Conservation (phyloP, 2,888 invertebrate genomes). For the Eristalis tenax region DNA sequence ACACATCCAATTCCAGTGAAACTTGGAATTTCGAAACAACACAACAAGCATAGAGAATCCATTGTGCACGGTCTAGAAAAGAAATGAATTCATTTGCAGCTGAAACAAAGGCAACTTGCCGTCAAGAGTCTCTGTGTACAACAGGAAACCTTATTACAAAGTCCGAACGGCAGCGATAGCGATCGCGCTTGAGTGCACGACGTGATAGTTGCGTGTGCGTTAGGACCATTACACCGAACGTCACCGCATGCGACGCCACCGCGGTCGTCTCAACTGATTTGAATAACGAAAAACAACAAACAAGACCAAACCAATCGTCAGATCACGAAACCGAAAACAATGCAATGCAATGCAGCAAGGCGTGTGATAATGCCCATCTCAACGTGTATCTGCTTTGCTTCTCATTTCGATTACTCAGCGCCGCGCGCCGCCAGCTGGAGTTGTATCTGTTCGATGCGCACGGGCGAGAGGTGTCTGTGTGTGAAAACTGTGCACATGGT, state of each 20-base stretch:
- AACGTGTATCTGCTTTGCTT: conserved; percentile 15
- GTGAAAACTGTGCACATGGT: conserved; percentile 37
- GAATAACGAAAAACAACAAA: conserved; percentile 25
- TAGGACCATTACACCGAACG: conserved; percentile 42
- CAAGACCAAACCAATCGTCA: background rate
- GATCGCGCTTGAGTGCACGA: conserved; percentile 60
- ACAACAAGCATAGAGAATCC: background rate
- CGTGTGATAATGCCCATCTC: conserved; percentile 42
- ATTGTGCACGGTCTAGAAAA: conserved; percentile 5
- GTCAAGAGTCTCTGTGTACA: background rate
- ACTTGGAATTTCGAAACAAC: background rate
- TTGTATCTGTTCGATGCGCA: conserved; percentile 1
- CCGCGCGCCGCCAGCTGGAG: background rate
- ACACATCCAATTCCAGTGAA: background rate
- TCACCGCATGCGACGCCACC: conserved; percentile 11
- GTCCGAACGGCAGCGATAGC: conserved; percentile 49
- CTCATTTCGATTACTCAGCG: conserved; percentile 37
- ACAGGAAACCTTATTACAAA: conserved; percentile 58
- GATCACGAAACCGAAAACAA: conserved; percentile 40
- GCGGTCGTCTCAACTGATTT: conserved; percentile 21
- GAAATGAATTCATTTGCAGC: conserved; percentile 34
- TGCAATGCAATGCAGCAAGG: conserved; percentile 36
- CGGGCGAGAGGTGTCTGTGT: background rate
- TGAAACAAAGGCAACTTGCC: conserved; percentile 27
- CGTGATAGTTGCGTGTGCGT: conserved; percentile 65